A percentile compares a stretch with the other conserved stretches of the same genome.
These are phyloP conservation scores for Amphipoea lucens DNA, from an alignment of 2,888 invertebrate genomes.

Conservation along the genomic window DNA sequence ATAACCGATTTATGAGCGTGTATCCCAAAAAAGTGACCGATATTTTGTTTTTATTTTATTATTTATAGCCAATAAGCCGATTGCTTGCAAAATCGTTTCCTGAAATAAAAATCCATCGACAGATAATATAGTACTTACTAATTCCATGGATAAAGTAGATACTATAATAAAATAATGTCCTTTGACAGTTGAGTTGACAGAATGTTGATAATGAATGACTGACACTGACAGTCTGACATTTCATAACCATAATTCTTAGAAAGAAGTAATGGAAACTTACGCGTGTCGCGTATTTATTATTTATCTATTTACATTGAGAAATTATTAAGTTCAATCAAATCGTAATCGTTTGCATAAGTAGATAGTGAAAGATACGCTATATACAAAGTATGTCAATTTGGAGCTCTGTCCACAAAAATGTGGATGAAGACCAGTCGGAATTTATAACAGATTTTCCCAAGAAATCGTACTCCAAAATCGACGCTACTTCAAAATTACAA, in stretches of 20 bases:
- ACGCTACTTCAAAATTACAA: conserved; percentile 69
- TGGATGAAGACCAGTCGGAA: conserved; percentile 63
- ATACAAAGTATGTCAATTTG: conserved; percentile 64
- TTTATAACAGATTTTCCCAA: conserved; percentile 55
- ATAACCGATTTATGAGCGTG: too few species aligned
- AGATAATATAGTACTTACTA: not conserved
- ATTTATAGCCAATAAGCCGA: not conserved
- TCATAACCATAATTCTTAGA: not conserved
- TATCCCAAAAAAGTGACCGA: too few species aligned
- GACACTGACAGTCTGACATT: too few species aligned
- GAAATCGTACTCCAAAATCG: conserved; percentile 67
- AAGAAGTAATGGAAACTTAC: not conserved
- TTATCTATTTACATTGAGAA: conserved; percentile 3
- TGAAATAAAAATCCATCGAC: not conserved
- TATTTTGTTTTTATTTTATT: not conserved
- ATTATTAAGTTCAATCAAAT: conserved; percentile 6
- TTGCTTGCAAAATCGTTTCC: not conserved
- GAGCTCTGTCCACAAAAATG: conserved; percentile 63
- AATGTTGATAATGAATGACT: not conserved
- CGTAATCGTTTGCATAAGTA: not conserved
- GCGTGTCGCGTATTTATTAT: not conserved
- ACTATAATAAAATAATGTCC: not conserved
- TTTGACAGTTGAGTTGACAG: not conserved
- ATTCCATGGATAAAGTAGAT: not conserved
- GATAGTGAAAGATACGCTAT: conserved; percentile 11